Evolutionary conservation across 2,113 vertebrate species (phyloP).

Genomic region (Irena cyanogastra): DNA sequence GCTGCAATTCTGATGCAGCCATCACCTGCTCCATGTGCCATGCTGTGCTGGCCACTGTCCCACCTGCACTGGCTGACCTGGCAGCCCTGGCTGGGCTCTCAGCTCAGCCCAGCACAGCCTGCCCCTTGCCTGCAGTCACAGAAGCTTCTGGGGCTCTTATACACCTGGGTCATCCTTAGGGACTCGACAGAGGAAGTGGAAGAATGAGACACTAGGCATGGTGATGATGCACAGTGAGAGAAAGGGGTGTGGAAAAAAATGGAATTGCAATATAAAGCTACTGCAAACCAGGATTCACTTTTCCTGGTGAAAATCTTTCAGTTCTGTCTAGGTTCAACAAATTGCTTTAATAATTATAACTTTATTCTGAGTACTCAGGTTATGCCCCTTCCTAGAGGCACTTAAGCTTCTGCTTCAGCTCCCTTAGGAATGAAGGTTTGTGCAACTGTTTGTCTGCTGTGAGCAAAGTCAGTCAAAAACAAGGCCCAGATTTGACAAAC

Average conservation of each 20-base stretch:
- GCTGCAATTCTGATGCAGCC: not conserved
- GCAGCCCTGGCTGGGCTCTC: fast-evolving
- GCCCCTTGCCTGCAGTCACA: not conserved
- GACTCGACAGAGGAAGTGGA: not conserved
- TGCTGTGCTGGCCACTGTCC: not conserved
- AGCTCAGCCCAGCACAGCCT: not conserved
- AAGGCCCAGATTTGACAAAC: not conserved
- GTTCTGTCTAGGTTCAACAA: not conserved
- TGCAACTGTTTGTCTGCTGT: not conserved
- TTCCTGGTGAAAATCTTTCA: not conserved
- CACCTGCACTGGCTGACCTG: not conserved
- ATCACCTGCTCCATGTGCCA: fast-evolving
- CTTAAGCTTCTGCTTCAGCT: not conserved
- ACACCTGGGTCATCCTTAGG: not conserved
- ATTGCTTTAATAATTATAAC: not conserved
- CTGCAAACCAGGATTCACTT: not conserved
- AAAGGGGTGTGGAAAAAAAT: not conserved
- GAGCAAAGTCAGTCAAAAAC: not conserved
- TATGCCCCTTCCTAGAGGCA: not conserved
- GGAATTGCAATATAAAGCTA: not conserved
- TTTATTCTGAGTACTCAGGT: not conserved
- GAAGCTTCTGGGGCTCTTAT: too few relatives aligned
- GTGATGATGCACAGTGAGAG: not conserved
- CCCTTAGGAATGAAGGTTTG: not conserved
- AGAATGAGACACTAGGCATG: not conserved